phyloP scores from a whole-genome alignment of 2,113 vertebrate species.

The Theristicus caerulescens region DNA sequence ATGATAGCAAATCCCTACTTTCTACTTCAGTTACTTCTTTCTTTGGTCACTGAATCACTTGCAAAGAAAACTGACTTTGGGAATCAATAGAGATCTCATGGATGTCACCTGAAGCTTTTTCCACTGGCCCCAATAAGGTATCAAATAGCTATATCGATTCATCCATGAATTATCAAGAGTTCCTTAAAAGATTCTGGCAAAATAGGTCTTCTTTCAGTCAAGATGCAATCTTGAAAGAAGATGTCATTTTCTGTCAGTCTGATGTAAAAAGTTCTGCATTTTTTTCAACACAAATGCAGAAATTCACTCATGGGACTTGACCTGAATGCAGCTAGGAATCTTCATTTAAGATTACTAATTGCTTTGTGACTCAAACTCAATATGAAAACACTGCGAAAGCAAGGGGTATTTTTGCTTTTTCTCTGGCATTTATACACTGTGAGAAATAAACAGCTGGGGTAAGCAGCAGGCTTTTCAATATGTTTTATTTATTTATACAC shows the following conservation, averaged over 20 bases:
- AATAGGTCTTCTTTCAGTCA: background rate
- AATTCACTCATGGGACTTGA: background rate
- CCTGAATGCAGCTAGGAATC: constrained; percentile 1
- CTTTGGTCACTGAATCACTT: background rate
- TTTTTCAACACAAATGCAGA: background rate
- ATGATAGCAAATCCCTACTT: background rate
- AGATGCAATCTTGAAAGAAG: background rate
- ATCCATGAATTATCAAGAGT: background rate
- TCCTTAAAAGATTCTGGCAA: background rate
- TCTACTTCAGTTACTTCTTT: background rate
- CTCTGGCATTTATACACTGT: constrained; percentile 62
- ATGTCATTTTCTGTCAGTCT: background rate
- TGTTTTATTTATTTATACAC: constrained; percentile 79
- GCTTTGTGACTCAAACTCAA: constrained; percentile 59
- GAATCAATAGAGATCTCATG: background rate
- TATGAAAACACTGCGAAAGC: constrained; percentile 37
- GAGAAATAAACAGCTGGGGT: constrained; percentile 77
- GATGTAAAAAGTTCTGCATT: background rate
- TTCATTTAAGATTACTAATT: constrained; percentile 58
- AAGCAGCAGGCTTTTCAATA: constrained; percentile 74
- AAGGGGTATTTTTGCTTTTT: constrained; percentile 37
- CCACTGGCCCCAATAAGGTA: background rate
- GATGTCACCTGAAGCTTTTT: background rate
- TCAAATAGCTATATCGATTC: fast-evolving
- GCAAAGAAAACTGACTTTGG: background rate